Percentiles rank a stretch among this genome's conserved stretches.
These are phyloP conservation scores for Aurelia coerulea DNA, from an alignment of 30 jellyfish, hydroid and myxozoan species.

Conservation along the genomic window DNA sequence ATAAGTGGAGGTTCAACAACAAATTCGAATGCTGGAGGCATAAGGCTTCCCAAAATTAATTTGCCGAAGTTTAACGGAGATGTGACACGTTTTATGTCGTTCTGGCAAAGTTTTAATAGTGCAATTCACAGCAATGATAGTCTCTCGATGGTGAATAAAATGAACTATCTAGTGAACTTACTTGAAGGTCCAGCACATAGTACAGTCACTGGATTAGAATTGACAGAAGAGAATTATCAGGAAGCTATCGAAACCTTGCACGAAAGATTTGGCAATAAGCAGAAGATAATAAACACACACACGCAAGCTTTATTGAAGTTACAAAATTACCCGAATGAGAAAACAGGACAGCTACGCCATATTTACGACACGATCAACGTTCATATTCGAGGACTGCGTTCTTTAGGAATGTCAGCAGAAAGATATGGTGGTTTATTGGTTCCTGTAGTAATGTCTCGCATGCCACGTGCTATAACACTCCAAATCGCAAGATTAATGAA, in stretches of 20 bases:
- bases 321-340: constrained; percentile 20
- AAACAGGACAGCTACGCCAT: constrained; percentile 7
- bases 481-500: constrained; percentile 9
- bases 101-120: constrained; percentile 9
- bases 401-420: constrained; percentile 45
- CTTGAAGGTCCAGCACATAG: constrained; percentile 5
- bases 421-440: constrained; percentile 64
- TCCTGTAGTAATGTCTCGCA: constrained; percentile 53
- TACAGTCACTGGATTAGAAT: constrained; percentile 7
- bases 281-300: neutral
- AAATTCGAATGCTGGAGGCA: neutral
- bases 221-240: neutral
- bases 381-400: constrained; percentile 65
- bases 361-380: constrained; percentile 45
- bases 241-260: neutral
- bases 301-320: constrained; percentile 8
- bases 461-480: constrained; percentile 26
- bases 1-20: neutral
- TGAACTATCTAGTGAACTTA: constrained; percentile 1
- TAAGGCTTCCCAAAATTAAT: constrained; percentile 8
- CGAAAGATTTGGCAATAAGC: constrained; percentile 7
- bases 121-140: constrained; percentile 1
- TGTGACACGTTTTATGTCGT: neutral
- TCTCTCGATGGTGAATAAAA: neutral
- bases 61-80: constrained; percentile 13